Percentiles rank a stretch among this genome's conserved stretches.
Conservation (phyloP, 2,888 invertebrate genomes). For the Eupeodes luniger region DNA sequence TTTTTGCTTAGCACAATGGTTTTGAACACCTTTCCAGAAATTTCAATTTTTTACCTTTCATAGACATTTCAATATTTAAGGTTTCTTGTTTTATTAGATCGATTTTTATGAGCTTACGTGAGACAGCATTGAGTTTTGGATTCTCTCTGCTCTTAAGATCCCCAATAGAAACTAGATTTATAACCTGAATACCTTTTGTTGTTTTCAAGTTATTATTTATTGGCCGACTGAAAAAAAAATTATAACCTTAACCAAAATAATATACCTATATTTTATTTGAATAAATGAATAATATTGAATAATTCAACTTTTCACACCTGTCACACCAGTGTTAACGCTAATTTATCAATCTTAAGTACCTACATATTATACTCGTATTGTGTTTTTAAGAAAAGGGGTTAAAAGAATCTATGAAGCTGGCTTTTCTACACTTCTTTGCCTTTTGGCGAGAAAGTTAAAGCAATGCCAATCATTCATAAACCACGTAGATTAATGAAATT, state of each 20-base stretch:
- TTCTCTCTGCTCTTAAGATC: not conserved
- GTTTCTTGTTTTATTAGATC: not conserved
- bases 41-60: not conserved
- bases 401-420: not conserved
- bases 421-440: not conserved
- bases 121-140: not conserved
- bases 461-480: constrained; percentile 25
- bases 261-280: not conserved
- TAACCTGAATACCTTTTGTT: not conserved
- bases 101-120: not conserved
- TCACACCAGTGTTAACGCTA: constrained; percentile 27
- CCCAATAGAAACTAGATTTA: too few species aligned
- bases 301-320: constrained; percentile 38
- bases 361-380: too few species aligned
- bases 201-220: not conserved
- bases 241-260: not conserved
- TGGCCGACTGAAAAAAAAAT: not conserved
- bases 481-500: constrained; percentile 12
- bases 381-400: not conserved
- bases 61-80: too few species aligned
- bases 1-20: not conserved
- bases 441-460: constrained; percentile 26
- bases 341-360: constrained; percentile 22
- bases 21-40: not conserved
- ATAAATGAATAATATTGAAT: constrained; percentile 25